phyloP scores from a whole-genome alignment of 2,888 invertebrate genomes.

The Ophraella communa region DNA sequence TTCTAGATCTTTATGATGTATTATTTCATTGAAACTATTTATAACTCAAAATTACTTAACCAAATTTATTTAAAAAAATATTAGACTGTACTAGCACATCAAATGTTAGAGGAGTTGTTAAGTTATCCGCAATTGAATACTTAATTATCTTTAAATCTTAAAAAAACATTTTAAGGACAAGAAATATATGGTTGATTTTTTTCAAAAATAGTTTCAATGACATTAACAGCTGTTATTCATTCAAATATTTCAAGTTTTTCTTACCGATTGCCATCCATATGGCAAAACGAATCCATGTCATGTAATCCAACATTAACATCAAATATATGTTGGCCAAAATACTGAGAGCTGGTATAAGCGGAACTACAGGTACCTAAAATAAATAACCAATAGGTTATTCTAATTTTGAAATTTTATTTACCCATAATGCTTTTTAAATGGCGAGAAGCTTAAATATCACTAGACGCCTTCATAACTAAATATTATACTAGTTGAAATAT shows the following conservation, averaged over 20 bases:
- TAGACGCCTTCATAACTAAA: too few species aligned
- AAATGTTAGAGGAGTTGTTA: too few species aligned
- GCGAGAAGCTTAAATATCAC: too few species aligned
- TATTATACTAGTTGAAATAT: too few species aligned
- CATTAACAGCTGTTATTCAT: not conserved
- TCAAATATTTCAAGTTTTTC: constrained; percentile 40
- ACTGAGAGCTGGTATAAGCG: constrained; percentile 80
- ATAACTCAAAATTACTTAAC: not conserved
- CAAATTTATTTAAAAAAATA: not conserved
- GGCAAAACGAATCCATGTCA: constrained; percentile 84
- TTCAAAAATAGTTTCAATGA: not conserved
- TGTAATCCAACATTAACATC: constrained; percentile 78
- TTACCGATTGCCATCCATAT: constrained; percentile 84
- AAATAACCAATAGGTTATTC: too few species aligned
- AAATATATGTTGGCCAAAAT: constrained; percentile 84
- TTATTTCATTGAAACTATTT: not conserved
- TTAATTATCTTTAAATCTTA: too few species aligned
- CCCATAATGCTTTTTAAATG: too few species aligned
- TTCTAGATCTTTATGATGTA: not conserved
- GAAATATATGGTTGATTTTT: not conserved
- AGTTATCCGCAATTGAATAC: too few species aligned
- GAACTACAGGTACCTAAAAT: constrained; percentile 81
- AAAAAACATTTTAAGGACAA: too few species aligned
- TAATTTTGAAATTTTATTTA: too few species aligned
- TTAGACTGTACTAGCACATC: too few species aligned